Conservation (phyloP, 92 coral and sea anemone species). For the Epizoanthus stellaris region DNA sequence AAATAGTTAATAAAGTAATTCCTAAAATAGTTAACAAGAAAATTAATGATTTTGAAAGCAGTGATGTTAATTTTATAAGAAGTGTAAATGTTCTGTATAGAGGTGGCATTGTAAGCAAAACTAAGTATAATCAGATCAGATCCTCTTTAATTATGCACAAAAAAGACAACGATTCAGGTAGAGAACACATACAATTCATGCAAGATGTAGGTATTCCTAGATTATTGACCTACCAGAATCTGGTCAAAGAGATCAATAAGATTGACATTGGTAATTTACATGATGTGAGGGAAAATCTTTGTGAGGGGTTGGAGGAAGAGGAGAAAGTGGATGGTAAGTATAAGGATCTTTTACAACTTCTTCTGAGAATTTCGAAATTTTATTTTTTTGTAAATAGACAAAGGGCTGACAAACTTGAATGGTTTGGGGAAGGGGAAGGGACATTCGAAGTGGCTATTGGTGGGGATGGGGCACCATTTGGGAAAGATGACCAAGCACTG, state of each 20-base stretch:
- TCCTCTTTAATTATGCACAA: constrained; percentile 51
- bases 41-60: constrained; percentile 49
- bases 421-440: constrained; percentile 46
- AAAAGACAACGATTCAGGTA: constrained; percentile 24
- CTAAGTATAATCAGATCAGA: constrained; percentile 46
- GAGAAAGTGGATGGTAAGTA: constrained; percentile 57
- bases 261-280: constrained; percentile 50
- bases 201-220: constrained; percentile 14
- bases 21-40: constrained; percentile 48
- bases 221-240: constrained; percentile 22
- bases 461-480: constrained; percentile 35
- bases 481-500: constrained; percentile 42
- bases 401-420: constrained; percentile 45
- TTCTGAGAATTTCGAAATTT: constrained; percentile 43
- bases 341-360: constrained; percentile 46
- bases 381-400: constrained; percentile 43
- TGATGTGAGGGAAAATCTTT: constrained; percentile 44
- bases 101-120: constrained; percentile 61
- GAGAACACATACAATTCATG: constrained; percentile 29
- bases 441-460: constrained; percentile 38
- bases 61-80: constrained; percentile 56
- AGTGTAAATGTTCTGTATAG: constrained; percentile 57
- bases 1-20: constrained; percentile 42
- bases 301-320: constrained; percentile 46
- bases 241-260: constrained; percentile 41